phyloP scores from a whole-genome alignment of 1,140 invertebrate genomes.

The Orchestia grillus region DNA sequence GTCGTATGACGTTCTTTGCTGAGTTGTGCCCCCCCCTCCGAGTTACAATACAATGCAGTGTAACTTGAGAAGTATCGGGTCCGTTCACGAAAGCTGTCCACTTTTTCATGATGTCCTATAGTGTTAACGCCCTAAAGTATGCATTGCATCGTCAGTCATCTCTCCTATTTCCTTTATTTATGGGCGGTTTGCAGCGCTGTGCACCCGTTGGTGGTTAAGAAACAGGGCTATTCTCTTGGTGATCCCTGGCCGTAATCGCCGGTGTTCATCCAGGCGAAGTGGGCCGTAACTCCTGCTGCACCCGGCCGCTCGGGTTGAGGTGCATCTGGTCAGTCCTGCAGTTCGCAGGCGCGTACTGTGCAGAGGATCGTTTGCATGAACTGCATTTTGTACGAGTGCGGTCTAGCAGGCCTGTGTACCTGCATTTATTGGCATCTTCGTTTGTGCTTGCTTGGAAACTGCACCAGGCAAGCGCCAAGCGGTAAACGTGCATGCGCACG shows the following conservation, averaged over 20 bases:
- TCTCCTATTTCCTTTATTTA: neutral
- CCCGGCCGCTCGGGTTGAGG: neutral
- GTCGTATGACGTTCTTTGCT: neutral
- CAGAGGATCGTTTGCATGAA: no score
- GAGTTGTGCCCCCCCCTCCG: neutral
- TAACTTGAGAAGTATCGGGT: neutral
- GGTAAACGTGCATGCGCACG: no score
- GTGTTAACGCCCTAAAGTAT: neutral
- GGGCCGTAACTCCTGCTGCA: neutral
- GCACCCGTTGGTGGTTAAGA: neutral
- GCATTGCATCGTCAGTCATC: neutral
- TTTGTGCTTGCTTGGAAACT: no score
- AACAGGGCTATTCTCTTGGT: neutral
- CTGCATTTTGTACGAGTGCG: no score
- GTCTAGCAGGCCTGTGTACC: no score
- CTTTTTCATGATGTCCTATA: neutral
- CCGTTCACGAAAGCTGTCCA: neutral
- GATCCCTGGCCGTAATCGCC: neutral
- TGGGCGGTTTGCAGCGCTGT: neutral
- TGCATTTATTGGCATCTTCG: no score
- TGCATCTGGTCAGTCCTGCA: neutral
- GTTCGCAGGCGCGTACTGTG: no score
- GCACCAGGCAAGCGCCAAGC: no score
- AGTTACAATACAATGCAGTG: no score
- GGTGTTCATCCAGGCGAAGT: neutral